A percentile compares a stretch with the other conserved stretches of the same genome.
Evolutionary conservation across 2,888 invertebrate species (phyloP).

Genomic region (Muscina levida): DNA sequence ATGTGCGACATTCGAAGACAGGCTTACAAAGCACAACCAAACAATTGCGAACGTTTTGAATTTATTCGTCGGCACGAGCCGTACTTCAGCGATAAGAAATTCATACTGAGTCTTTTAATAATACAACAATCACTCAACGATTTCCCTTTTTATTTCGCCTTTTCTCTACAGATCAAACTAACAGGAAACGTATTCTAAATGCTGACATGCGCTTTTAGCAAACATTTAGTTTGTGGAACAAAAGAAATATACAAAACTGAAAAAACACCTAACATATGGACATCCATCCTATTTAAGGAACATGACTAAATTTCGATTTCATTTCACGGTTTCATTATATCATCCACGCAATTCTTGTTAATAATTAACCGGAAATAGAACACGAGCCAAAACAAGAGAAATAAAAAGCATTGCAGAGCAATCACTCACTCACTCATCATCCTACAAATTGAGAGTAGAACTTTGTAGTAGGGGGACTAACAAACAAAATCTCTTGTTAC

Average conservation of each 20-base stretch:
- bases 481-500: conserved; percentile 59
- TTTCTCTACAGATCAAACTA: conserved; percentile 39
- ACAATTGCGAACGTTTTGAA: too few relatives aligned
- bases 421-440: too few relatives aligned
- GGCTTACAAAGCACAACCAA: too few relatives aligned
- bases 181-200: conserved; percentile 60
- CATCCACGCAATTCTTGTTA: conserved; percentile 66
- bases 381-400: conserved; percentile 76
- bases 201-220: conserved; percentile 55
- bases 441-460: conserved; percentile 43
- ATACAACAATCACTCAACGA: neutral
- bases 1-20: too few relatives aligned
- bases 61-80: conserved; percentile 41
- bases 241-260: neutral
- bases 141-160: conserved; percentile 18
- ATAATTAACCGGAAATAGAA: conserved; percentile 80
- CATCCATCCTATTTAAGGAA: neutral
- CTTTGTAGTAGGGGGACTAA: conserved; percentile 38
- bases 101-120: conserved; percentile 21
- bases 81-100: neutral
- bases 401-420: neutral
- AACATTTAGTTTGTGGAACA: conserved; percentile 43
- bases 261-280: conserved; percentile 62
- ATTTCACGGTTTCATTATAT: conserved; percentile 70
- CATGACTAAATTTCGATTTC: conserved; percentile 74